These are phyloP conservation scores for Fundulus diaphanus DNA, from an alignment of 2,797 vertebrate species.

Conservation along the genomic window DNA sequence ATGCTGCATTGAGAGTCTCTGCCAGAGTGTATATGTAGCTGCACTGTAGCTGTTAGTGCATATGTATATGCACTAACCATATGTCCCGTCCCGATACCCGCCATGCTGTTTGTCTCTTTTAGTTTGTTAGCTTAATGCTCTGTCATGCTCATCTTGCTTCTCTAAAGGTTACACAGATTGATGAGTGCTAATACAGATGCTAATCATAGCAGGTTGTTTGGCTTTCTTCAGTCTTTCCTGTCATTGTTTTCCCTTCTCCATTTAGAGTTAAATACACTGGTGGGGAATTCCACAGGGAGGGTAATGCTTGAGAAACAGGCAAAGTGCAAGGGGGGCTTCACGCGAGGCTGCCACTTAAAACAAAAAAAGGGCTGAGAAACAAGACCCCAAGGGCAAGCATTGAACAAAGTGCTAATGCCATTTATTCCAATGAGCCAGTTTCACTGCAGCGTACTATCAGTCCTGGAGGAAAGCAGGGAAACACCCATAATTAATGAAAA, in stretches of 20 bases:
- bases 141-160: slow-evolving; percentile 10
- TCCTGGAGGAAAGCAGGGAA: slow-evolving; percentile 65
- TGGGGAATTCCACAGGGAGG: slow-evolving; percentile 55
- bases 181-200: slow-evolving; percentile 32
- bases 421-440: slow-evolving; percentile 71
- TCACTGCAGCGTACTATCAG: slow-evolving; percentile 61
- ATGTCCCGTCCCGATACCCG: slow-evolving; percentile 30
- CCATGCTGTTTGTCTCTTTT: slow-evolving; percentile 48
- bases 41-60: too few relatives aligned
- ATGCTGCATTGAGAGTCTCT: slow-evolving; percentile 53
- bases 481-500: slow-evolving; percentile 71
- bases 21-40: slow-evolving; percentile 42
- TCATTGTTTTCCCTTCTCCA: slow-evolving; percentile 15
- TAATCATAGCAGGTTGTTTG: slow-evolving; percentile 39
- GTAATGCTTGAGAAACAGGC: slow-evolving; percentile 60
- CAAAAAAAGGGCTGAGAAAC: slow-evolving; percentile 57
- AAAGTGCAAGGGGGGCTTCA: slow-evolving; percentile 61
- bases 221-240: slow-evolving; percentile 9
- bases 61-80: slow-evolving; percentile 40
- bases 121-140: slow-evolving; percentile 40
- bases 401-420: slow-evolving; percentile 68
- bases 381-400: slow-evolving; percentile 43
- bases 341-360: slow-evolving; percentile 72
- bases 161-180: slow-evolving; percentile 29
- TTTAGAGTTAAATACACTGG: slow-evolving; percentile 53